These are phyloP conservation scores for Adela reaumurella DNA, from an alignment of 2,888 invertebrate genomes.

Conservation along the genomic window DNA sequence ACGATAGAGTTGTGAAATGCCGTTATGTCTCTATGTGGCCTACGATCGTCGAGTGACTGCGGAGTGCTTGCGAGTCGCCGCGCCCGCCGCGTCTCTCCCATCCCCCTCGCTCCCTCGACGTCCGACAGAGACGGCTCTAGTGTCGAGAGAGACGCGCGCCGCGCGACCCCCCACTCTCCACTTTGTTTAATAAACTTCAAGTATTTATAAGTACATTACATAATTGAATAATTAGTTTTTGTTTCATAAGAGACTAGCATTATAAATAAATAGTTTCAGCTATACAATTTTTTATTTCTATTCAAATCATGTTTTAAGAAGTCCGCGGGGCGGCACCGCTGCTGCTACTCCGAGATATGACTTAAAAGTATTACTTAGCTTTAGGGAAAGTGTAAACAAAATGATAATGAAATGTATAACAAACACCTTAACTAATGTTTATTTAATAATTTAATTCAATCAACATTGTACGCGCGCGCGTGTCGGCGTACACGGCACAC, in stretches of 20 bases:
- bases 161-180: too few species aligned
- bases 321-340: conserved; percentile 19
- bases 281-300: conserved; percentile 28
- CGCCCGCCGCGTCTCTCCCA: conserved; percentile 10
- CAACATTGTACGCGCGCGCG: background rate
- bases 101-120: too few species aligned
- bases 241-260: conserved; percentile 58
- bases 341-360: conserved; percentile 54
- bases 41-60: conserved; percentile 14
- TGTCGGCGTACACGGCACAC: background rate
- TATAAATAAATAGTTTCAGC: conserved; percentile 57
- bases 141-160: too few species aligned
- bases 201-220: conserved; percentile 57
- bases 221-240: conserved; percentile 57
- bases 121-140: too few species aligned
- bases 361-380: conserved; percentile 52
- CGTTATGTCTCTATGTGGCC: conserved; percentile 31
- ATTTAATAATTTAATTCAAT: conserved; percentile 19
- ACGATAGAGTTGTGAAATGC: background rate
- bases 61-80: conserved; percentile 8
- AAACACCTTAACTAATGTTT: conserved; percentile 54
- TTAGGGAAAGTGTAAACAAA: conserved; percentile 48
- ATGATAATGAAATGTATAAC: conserved; percentile 56
- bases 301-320: background rate
- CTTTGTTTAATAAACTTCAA: conserved; percentile 55